Percentiles rank a stretch among this genome's conserved stretches.
Evolutionary conservation across 2,113 vertebrate genomes (phyloP).

Genomic region (Oceanodroma tethys): DNA sequence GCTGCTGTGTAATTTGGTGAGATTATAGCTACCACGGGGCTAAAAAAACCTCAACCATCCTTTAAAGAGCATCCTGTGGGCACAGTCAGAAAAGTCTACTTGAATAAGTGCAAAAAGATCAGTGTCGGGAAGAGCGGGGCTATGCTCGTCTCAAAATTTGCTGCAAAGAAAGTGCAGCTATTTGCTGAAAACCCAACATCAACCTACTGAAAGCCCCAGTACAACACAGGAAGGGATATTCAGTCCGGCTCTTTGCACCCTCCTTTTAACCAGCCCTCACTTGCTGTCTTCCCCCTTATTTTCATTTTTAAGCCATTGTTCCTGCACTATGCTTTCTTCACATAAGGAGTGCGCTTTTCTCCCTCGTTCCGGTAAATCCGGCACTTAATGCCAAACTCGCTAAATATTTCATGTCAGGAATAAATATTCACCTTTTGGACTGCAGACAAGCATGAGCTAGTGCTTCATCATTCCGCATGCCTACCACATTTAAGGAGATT

Average conservation of each 20-base stretch:
- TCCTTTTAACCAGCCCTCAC: not conserved
- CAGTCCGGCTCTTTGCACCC: not conserved
- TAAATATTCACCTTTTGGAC: not conserved
- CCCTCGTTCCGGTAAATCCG: not conserved
- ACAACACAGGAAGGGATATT: not conserved
- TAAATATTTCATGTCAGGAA: not conserved
- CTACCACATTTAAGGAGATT: not conserved
- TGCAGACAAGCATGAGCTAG: not conserved
- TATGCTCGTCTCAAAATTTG: fast-evolving
- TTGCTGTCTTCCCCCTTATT: too few species aligned
- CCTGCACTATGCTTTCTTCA: not conserved
- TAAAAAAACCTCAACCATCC: not conserved
- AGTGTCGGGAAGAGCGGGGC: not conserved
- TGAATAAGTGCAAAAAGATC: not conserved
- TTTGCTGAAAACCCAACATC: not conserved
- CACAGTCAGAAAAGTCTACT: not conserved
- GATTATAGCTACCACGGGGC: not conserved
- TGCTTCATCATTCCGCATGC: fast-evolving
- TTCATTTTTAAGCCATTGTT: not conserved
- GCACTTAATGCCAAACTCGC: not conserved
- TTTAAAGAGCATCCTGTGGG: not conserved
- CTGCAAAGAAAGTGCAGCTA: not conserved
- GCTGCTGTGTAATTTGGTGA: not conserved
- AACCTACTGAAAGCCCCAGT: not conserved
- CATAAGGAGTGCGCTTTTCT: fast-evolving